Evolutionary conservation across 2,113 vertebrate genomes (phyloP).

Genomic region (Phaetusa simplex): DNA sequence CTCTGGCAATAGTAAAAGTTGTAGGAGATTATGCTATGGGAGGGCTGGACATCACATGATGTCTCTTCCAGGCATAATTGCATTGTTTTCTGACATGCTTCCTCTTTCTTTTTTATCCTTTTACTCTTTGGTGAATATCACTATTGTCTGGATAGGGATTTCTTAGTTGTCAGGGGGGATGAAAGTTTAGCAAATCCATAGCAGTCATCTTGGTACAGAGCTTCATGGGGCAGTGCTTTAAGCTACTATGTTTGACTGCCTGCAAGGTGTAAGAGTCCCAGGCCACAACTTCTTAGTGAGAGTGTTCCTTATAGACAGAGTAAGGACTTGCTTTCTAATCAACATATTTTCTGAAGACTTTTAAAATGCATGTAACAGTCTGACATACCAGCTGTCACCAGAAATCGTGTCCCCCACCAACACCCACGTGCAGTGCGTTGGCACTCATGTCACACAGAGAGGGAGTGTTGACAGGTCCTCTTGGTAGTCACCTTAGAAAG

Average conservation of each 20-base stretch:
- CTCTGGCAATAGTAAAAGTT: neutral
- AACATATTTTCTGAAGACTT: constrained; percentile 25
- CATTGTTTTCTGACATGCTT: neutral
- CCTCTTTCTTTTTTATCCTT: neutral
- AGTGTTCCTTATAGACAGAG: neutral
- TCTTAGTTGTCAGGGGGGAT: neutral
- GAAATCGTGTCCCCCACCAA: neutral
- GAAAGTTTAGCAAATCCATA: neutral
- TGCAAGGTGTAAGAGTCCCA: neutral
- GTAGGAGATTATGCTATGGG: neutral
- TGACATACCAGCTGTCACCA: constrained; percentile 58
- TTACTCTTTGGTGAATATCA: neutral
- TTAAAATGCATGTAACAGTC: constrained; percentile 23
- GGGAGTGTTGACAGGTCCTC: constrained; percentile 40
- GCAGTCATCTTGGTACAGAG: neutral
- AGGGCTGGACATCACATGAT: neutral
- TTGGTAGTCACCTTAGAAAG: constrained; percentile 19
- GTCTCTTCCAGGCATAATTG: neutral
- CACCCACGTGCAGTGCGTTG: neutral
- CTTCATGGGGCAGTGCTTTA: neutral
- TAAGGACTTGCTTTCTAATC: constrained; percentile 18
- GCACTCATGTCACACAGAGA: neutral
- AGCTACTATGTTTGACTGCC: neutral
- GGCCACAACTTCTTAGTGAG: neutral
- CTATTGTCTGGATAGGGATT: neutral